Evolutionary conservation across 2,797 vertebrate species (phyloP), one percentile per base, ranked within the genome.

Genomic region (Sylvilagus floridanus): DNA sequence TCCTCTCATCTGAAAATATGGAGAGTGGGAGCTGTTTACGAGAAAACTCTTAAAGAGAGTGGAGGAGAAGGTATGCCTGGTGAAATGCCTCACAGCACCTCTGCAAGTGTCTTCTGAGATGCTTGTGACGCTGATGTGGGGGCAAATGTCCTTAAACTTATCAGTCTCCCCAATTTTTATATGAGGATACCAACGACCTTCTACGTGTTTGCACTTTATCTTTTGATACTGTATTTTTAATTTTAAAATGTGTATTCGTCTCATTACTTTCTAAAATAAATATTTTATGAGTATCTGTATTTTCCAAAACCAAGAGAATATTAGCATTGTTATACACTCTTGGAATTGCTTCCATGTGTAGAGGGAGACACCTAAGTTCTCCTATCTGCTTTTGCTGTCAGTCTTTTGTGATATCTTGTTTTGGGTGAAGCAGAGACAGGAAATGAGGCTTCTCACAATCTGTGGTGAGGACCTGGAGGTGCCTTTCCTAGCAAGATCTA

Each of bases 161-260:
- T 71, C 6, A 9, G 4, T 93, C 11, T 78, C 52, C 24, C 78
- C 50, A 72, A 0, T 14, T 60, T 69, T 79, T 72, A 35, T 13
- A 35, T 62, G 65, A 79, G 30, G 17, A 72, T 11, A 7, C 24
- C 37, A 47, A 90, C 76, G 52, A 21, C 30, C 8, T 90, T 69
- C 82, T 94, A 32, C 7, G n/a, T 72, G 66, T 66, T 91, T 77
- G 30, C 7, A 72, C 72, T n/a, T 21, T 66, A 37, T 71, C 4
- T 79, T 94, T 93, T 77, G 30, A 84, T 57, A 66, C 5, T 83
- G 0, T 77, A 91, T 69, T 91, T 91, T 90, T 88, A 63, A 22
- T 94, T 21, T 57, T 35, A 76, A 95, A 78, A 66, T 82, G 22
- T 35, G n/a, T 69, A 77, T 78, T 26, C 26, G 75, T 50, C 14